Evolutionary conservation across 2,888 invertebrate genomes (phyloP), one percentile per base, ranked within the genome.

Genomic region (Nasonia oneida): DNA sequence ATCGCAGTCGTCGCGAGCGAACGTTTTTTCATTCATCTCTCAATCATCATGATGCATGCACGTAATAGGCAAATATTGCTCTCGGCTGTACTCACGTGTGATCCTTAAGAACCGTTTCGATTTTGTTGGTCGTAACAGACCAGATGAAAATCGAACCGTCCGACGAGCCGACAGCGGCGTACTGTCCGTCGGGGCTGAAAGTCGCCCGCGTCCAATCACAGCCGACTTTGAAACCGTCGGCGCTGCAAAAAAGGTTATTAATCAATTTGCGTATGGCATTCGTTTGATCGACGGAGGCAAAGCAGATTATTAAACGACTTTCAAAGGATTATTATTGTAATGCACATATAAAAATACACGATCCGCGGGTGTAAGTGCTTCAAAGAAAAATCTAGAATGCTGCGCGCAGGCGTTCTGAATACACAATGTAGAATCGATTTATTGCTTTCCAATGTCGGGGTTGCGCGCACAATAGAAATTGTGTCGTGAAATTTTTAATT

Each of bases 111-210:
- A 96, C 95, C 4, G 95, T 95, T 91, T 98, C 97, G 42, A 98
- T 94, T 91, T 96, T 96, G 81, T 96, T 96, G 67, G 96, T 96
- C 83, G 95, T 94, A 47, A 97, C 95, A 93, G 97, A 97, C 99
- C 99, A 99, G 75, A 99, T 96, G 93, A 96, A 99, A 80, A 98
- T 96, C 29, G 96, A 95, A 42, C 99, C 99, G 94, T 99, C 99
- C 0, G 96, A 95, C 12, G 98, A 98, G 53, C 99, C 99, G 80
- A 97, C 98, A 10, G 98, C 96, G 76, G 98, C 96, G 93, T 98
- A 97, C 88, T 97, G 96, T 10, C 97, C 98, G 93, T 97, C 97
- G 57, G 98, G 98, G 90, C 98, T 98, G 94, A 99, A 98, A 78
- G 97, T 96, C 18, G 98, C 98, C 90, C 99, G 95, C 50, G 98